Evolutionary conservation across 2,797 vertebrate genomes (phyloP), one percentile per base, ranked within the genome.

Genomic region (Scomberomorus guttatus): DNA sequence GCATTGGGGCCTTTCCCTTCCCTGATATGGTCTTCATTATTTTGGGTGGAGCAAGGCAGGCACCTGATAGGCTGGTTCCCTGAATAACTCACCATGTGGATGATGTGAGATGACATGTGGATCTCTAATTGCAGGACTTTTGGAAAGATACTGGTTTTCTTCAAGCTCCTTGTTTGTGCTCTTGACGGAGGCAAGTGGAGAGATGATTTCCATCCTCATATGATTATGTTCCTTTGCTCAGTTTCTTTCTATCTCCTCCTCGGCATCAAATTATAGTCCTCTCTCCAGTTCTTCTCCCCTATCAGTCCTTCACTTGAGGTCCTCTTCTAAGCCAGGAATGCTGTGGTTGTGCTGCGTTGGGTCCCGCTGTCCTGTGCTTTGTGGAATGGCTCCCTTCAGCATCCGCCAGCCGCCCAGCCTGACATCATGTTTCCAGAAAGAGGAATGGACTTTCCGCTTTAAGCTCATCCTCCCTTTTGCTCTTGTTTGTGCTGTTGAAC

Each of bases 361-460:
- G 51, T 69, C 44, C 34, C 20, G 24, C 58, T 51, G 58, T 76
- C 62, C 52, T 77, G 24, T 42, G 14, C 50, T 44, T 29, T 67
- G 67, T 66, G 46, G 52, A 25, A 20, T 78, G 67, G 60, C 56
- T 80, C 60, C 54, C 44, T 77, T 79, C 65, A 48, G 52, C 17
- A 3, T 59, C 59, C 18, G 15, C 51, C 54, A 57, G 67, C 64
- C 42, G 39, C 66, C 81, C 74, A 69, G 64, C 51, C 72, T 87
- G 80, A 90, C 81, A 80, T 89, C 77, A 82, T 69, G 34, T 67
- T 84, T 87, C 77, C 70, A 87, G 64, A 76, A 82, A 80, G 58
- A 64, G 68, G 48, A 81, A 54, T n/a, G 3, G 6, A 66, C 55
- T 50, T 82, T 51, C 46, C 56, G 60, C 48, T 64, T 66, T 66